Evolutionary conservation across 2,113 vertebrate species (phyloP).

Genomic region (Sarotherodon lohbergeri): DNA sequence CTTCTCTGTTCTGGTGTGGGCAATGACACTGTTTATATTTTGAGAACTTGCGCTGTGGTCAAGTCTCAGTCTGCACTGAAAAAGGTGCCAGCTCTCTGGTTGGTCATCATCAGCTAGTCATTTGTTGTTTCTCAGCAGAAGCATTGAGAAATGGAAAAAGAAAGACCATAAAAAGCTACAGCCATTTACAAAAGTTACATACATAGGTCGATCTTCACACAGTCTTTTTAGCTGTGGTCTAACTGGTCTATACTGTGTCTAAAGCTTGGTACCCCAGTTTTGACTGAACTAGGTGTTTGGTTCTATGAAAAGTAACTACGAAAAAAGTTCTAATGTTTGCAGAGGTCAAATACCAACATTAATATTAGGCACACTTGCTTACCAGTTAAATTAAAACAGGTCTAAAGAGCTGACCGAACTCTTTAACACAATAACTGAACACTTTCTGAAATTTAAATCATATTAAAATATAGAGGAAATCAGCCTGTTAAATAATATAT

Average conservation of each 20-base stretch:
- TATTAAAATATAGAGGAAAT: too few relatives aligned
- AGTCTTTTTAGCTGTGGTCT: neutral
- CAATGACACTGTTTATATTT: accelerated
- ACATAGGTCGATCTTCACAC: accelerated
- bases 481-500: too few relatives aligned
- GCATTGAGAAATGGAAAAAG: neutral
- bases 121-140: neutral
- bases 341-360: neutral
- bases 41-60: neutral
- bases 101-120: neutral
- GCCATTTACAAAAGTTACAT: accelerated
- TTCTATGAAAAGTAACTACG: accelerated
- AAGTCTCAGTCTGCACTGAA: neutral
- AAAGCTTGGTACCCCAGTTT: accelerated
- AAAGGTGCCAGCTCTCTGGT: neutral
- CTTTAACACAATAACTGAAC: too few relatives aligned
- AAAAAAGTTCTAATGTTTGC: accelerated
- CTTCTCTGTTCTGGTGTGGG: accelerated
- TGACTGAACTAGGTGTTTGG: accelerated
- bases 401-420: too few relatives aligned
- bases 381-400: neutral
- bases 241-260: neutral
- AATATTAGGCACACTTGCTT: neutral
- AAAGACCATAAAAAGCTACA: accelerated
- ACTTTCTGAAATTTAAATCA: too few relatives aligned